phyloP scores from a whole-genome alignment of 2,113 vertebrate species.

The Candoia aspera region DNA sequence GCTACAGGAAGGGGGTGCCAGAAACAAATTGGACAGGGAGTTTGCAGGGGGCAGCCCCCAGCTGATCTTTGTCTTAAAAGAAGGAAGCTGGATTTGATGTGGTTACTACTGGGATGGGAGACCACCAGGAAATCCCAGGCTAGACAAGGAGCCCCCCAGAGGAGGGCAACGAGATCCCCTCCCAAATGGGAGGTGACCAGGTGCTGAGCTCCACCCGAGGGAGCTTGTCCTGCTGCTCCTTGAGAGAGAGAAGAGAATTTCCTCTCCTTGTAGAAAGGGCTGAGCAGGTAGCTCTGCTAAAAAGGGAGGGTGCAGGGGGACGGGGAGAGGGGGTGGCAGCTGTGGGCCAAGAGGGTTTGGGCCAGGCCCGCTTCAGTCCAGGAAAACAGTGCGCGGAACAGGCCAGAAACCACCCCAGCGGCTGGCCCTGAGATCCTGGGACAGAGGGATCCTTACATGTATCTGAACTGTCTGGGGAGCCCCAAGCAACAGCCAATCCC shows the following conservation, averaged over 20 bases:
- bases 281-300: not conserved
- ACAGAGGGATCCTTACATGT: not conserved
- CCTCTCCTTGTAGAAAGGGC: not conserved
- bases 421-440: not conserved
- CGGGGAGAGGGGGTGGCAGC: not conserved
- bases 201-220: no score
- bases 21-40: not conserved
- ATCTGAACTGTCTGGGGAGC: not conserved
- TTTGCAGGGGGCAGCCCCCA: not conserved
- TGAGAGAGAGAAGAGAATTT: no score
- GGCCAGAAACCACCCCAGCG: not conserved
- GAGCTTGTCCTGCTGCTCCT: no score
- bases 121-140: not conserved
- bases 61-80: not conserved
- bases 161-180: no score
- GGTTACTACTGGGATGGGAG: not conserved
- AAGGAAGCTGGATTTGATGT: not conserved
- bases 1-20: not conserved
- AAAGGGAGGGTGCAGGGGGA: not conserved
- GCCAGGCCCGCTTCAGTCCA: not conserved
- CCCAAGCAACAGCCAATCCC: not conserved
- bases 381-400: not conserved
- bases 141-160: not conserved
- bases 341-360: not conserved
- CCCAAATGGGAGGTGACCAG: no score